These are phyloP conservation scores for Ochropleura plecta DNA, from an alignment of 2,888 invertebrate genomes.

Conservation along the genomic window DNA sequence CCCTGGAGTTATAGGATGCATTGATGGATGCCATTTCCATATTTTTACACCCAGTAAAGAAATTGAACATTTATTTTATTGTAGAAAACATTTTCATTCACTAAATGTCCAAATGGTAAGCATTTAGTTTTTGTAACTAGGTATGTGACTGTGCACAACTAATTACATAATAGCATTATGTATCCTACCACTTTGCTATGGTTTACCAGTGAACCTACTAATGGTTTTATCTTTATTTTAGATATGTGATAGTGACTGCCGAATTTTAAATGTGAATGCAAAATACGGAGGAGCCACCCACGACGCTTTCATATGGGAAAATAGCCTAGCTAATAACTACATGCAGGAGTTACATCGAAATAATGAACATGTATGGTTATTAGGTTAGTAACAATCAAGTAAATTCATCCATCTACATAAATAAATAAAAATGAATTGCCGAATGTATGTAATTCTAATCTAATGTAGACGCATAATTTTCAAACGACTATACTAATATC, in stretches of 20 bases:
- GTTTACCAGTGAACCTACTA: too few species aligned
- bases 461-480: too few species aligned
- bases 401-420: too few species aligned
- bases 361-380: slow-evolving; percentile 16
- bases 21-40: slow-evolving; percentile 10
- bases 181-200: too few species aligned
- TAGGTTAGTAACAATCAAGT: slow-evolving; percentile 1
- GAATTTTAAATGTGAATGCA: slow-evolving; percentile 13
- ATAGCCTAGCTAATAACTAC: slow-evolving; percentile 16
- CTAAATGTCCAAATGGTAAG: slow-evolving; percentile 23
- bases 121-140: slow-evolving; percentile 7
- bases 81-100: slow-evolving; percentile 15
- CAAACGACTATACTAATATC: too few species aligned
- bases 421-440: too few species aligned
- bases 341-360: slow-evolving; percentile 24
- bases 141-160: background rate
- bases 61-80: slow-evolving; percentile 17
- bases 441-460: too few species aligned
- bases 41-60: slow-evolving; percentile 9
- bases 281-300: slow-evolving; percentile 20
- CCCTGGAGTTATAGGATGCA: slow-evolving; percentile 10
- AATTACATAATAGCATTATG: too few species aligned
- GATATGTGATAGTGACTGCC: slow-evolving; percentile 19
- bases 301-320: slow-evolving; percentile 29
- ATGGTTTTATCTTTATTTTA: slow-evolving; percentile 4